Conservation (phyloP, 2,113 vertebrate species). For the Toxotes jaculatrix region DNA sequence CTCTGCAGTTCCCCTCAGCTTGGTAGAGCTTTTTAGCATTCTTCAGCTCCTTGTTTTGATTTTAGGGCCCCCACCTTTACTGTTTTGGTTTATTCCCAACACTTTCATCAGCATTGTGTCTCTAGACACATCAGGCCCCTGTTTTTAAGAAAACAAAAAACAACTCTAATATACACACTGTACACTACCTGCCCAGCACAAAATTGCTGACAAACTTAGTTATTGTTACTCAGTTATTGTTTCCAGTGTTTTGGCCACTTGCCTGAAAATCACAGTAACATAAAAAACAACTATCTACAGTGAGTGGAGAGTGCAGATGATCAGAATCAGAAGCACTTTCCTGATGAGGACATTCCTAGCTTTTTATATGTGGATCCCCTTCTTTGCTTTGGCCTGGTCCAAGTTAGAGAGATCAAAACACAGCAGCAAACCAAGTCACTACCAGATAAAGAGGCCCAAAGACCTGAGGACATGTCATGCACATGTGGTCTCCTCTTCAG, state of each 20-base stretch:
- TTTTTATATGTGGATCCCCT: conserved; percentile 43
- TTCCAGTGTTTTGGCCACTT: too few relatives aligned
- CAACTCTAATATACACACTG: too few relatives aligned
- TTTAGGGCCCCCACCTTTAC: neutral
- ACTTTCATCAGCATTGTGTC: too few relatives aligned
- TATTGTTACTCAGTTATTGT: too few relatives aligned
- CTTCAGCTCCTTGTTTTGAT: neutral
- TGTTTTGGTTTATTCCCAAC: too few relatives aligned
- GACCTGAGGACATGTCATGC: conserved; percentile 33
- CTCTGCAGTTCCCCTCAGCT: too few relatives aligned
- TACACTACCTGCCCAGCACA: neutral
- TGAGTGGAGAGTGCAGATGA: conserved; percentile 14
- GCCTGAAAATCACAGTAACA: too few relatives aligned
- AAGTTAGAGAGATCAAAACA: conserved; percentile 53
- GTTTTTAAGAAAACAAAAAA: neutral
- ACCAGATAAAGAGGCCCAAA: conserved; percentile 63
- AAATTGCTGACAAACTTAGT: neutral
- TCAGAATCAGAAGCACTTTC: too few relatives aligned
- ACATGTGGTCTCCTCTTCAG: conserved; percentile 22
- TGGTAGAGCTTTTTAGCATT: neutral
- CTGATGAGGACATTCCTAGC: conserved; percentile 5
- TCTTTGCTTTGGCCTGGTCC: conserved; percentile 49
- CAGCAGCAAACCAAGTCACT: conserved; percentile 53
- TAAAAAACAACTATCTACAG: neutral
- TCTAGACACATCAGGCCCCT: neutral